These are phyloP conservation scores for Prochilodus magdalenae DNA, from an alignment of 2,113 vertebrate species.

Conservation along the genomic window DNA sequence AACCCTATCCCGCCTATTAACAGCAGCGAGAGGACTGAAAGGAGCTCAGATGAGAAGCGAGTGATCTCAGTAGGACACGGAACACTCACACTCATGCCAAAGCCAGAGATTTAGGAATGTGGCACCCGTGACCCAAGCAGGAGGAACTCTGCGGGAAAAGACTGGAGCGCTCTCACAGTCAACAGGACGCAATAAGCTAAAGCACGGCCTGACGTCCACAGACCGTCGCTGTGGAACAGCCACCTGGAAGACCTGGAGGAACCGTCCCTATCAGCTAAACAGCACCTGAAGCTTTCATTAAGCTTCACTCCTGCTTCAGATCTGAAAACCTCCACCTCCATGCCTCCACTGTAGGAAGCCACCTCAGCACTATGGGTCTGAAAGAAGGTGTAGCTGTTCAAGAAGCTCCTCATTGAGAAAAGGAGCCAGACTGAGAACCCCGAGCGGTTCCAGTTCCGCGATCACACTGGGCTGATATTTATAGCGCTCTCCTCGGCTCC, in stretches of 20 bases:
- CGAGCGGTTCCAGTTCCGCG: constrained; percentile 33
- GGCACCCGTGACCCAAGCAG: constrained; percentile 56
- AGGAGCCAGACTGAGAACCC: background rate
- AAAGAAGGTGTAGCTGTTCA: too few relatives aligned
- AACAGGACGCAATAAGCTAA: background rate
- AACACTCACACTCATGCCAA: constrained; percentile 47
- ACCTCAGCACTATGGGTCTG: too few relatives aligned
- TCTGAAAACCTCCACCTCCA: too few relatives aligned
- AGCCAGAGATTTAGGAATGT: constrained; percentile 44
- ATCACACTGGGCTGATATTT: constrained; percentile 52
- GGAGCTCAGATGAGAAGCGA: background rate
- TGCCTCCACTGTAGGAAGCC: too few relatives aligned
- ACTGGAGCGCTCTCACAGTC: background rate
- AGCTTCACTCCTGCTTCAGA: too few relatives aligned
- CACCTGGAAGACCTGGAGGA: too few relatives aligned
- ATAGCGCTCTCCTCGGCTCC: constrained; percentile 42
- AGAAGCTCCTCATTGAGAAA: too few relatives aligned
- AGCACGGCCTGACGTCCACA: background rate
- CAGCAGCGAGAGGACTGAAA: too few relatives aligned
- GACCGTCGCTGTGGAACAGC: background rate
- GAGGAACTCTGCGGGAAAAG: background rate
- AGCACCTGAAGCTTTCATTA: too few relatives aligned
- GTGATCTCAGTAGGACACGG: constrained; percentile 49
- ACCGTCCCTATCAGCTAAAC: too few relatives aligned
- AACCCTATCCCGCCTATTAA: too few relatives aligned